Percentiles rank a stretch among this genome's conserved stretches.
Evolutionary conservation across 2,797 vertebrate genomes (phyloP).

Genomic region (Onychomys leucogaster): DNA sequence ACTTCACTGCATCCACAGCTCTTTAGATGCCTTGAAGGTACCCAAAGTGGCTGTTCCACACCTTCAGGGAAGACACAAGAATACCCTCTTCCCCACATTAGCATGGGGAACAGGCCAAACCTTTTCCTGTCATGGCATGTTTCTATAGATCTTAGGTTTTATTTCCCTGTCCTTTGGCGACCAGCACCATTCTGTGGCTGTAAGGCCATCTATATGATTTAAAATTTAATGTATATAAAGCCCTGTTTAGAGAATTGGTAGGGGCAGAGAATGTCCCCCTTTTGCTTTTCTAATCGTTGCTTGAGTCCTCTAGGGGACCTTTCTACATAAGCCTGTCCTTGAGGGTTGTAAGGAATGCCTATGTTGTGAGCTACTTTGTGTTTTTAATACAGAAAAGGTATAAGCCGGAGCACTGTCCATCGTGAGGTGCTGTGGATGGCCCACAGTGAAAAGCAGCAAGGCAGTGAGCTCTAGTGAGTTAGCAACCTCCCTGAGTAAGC

Average conservation of each 20-base stretch:
- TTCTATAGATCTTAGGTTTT: neutral
- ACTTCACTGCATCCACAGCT: neutral
- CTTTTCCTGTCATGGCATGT: neutral
- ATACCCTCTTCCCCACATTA: constrained; percentile 6
- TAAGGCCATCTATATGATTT: neutral
- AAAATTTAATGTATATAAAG: neutral
- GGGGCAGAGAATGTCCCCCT: neutral
- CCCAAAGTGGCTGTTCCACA: neutral
- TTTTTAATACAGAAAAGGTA: neutral
- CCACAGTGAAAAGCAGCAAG: neutral
- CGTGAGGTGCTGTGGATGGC: neutral
- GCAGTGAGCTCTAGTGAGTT: neutral
- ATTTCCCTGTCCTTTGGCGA: neutral
- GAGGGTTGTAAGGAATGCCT: neutral
- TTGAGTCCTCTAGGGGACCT: neutral
- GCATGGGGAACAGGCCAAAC: neutral
- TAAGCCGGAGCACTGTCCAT: neutral
- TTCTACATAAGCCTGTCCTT: neutral
- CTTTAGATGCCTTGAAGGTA: constrained; percentile 19
- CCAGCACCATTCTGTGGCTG: too few species aligned
- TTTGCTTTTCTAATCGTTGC: neutral
- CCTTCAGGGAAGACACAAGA: constrained; percentile 34
- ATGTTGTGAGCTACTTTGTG: neutral
- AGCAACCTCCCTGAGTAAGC: neutral
- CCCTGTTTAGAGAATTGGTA: neutral